A percentile compares a stretch with the other conserved stretches of the same genome.
Conservation (phyloP, 2,113 vertebrate species). For the Eptesicus fuscus region DNA sequence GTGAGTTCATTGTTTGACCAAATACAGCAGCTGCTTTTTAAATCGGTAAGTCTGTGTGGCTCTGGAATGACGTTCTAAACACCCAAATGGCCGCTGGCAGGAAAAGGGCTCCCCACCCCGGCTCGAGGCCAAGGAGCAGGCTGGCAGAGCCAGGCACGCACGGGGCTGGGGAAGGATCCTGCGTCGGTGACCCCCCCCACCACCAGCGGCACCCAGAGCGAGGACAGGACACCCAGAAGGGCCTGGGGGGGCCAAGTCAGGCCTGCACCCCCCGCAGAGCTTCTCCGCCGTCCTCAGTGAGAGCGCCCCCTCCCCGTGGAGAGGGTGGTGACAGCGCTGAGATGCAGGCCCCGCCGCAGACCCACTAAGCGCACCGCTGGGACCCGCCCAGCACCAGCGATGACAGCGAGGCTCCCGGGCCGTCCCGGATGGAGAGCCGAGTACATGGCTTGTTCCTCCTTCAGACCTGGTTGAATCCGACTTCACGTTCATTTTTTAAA, state of each 20-base stretch:
- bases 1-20: too few species aligned
- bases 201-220: too few species aligned
- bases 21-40: too few species aligned
- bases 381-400: accelerated
- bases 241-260: accelerated
- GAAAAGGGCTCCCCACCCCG: too few species aligned
- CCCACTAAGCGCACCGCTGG: accelerated
- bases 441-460: accelerated
- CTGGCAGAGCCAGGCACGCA: background rate
- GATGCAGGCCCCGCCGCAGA: accelerated
- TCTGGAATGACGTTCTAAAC: too few species aligned
- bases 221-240: background rate
- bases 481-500: background rate
- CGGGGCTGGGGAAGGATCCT: accelerated
- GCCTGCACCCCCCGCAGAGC: accelerated
- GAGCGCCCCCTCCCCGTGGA: accelerated
- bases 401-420: background rate
- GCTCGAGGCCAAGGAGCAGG: background rate
- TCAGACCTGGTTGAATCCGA: background rate
- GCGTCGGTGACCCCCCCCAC: accelerated
- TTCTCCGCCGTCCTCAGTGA: background rate
- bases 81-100: too few species aligned
- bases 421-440: accelerated
- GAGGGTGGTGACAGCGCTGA: accelerated
- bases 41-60: too few species aligned